phyloP scores from a whole-genome alignment of 2,888 invertebrate genomes.

The Drosophila emarginata region DNA sequence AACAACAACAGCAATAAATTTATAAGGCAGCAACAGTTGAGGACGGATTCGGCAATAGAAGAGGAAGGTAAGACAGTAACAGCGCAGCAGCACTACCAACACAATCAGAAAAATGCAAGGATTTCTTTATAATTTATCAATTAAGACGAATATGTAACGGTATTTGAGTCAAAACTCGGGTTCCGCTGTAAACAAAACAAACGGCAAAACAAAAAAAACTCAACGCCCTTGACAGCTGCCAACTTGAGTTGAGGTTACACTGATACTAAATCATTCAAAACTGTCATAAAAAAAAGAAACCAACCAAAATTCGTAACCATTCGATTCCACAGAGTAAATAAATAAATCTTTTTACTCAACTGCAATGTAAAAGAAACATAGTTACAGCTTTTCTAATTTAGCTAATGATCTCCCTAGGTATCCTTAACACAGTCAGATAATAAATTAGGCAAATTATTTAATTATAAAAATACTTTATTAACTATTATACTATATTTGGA shows the following conservation, averaged over 20 bases:
- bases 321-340: too few species aligned
- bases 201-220: conserved; percentile 24
- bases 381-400: too few species aligned
- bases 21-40: conserved; percentile 57
- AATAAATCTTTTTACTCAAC: too few species aligned
- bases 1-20: conserved; percentile 23
- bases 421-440: too few species aligned
- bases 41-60: conserved; percentile 43
- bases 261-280: conserved; percentile 9
- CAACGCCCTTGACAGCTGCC: conserved; percentile 65
- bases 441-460: too few species aligned
- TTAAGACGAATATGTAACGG: conserved; percentile 41
- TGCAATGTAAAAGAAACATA: too few species aligned
- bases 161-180: conserved; percentile 15
- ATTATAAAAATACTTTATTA: too few species aligned
- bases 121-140: neutral
- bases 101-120: neutral
- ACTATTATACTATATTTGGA: too few species aligned
- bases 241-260: conserved; percentile 15
- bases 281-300: neutral
- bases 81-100: neutral
- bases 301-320: neutral
- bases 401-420: too few species aligned
- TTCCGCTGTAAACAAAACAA: conserved; percentile 14
- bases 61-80: conserved; percentile 20